Conservation (phyloP, 1,140 invertebrate genomes). For the Philotrypesis tridentata region DNA sequence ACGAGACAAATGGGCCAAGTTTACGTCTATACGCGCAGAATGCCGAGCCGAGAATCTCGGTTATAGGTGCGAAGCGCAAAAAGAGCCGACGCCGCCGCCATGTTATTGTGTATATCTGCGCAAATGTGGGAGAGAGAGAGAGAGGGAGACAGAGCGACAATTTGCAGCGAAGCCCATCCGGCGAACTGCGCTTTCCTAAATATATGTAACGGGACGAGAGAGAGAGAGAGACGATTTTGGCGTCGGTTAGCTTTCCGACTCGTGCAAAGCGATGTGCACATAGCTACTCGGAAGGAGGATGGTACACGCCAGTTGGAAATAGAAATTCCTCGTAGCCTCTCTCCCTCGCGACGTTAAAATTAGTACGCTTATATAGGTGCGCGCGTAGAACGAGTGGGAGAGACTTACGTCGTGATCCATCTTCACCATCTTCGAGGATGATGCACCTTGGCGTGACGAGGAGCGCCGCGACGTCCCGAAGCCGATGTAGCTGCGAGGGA, state of each 20-base stretch:
- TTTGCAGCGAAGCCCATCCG: neutral
- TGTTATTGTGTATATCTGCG: neutral
- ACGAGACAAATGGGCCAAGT: no score
- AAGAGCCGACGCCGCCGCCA: neutral
- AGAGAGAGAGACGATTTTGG: neutral
- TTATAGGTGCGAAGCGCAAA: neutral
- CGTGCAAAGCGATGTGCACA: no score
- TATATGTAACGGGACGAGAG: neutral
- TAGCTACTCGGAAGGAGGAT: neutral
- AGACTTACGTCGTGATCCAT: conserved; percentile 72
- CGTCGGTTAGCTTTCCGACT: neutral
- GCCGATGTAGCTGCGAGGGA: neutral
- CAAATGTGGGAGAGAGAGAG: neutral
- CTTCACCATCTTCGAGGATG: conserved; percentile 67
- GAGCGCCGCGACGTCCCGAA: conserved; percentile 49
- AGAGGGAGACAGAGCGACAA: neutral
- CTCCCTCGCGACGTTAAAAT: no score
- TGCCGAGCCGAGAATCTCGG: no score
- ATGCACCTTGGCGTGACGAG: conserved; percentile 36
- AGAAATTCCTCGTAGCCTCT: neutral
- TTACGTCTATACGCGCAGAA: no score
- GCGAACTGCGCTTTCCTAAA: neutral
- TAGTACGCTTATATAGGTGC: no score
- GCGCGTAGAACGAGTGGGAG: no score
- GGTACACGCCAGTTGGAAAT: neutral